Percentiles rank a stretch among this genome's conserved stretches.
Conservation (phyloP, 2,888 invertebrate genomes). For the Arge pagana region DNA sequence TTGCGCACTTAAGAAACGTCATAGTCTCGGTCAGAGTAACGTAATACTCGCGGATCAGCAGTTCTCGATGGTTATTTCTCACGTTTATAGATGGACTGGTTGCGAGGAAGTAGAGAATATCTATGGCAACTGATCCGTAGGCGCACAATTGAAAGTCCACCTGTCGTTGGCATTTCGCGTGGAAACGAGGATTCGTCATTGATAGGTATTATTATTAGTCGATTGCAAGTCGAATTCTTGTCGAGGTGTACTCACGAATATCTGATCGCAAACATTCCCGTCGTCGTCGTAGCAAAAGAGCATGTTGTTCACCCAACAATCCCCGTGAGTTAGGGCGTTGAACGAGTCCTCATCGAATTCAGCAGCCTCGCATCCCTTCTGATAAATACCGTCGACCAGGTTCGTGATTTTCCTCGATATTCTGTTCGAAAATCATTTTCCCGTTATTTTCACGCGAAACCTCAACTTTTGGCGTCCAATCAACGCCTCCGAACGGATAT, state of each 20-base stretch:
- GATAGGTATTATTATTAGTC: too few relatives aligned
- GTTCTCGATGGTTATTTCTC: conserved; percentile 29
- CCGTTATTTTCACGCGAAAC: not conserved
- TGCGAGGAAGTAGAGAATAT: conserved; percentile 59
- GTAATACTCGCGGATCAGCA: conserved; percentile 42
- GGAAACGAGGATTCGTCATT: conserved; percentile 44
- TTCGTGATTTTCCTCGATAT: conserved; percentile 33
- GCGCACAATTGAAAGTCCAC: conserved; percentile 59
- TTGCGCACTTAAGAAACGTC: conserved; percentile 42
- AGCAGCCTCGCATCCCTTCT: conserved; percentile 20
- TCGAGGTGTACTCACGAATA: conserved; percentile 43
- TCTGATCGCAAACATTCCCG: conserved; percentile 40
- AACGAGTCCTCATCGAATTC: conserved; percentile 37
- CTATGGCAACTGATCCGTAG: conserved; percentile 57
- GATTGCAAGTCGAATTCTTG: conserved; percentile 61
- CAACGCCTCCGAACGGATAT: too few relatives aligned
- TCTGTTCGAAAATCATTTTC: not conserved
- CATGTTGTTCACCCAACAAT: conserved; percentile 54
- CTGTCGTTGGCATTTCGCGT: conserved; percentile 53
- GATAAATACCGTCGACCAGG: conserved; percentile 27
- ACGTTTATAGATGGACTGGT: conserved; percentile 48
- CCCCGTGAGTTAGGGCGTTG: conserved; percentile 51
- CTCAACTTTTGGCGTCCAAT: too few relatives aligned
- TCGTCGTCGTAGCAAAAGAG: conserved; percentile 46
- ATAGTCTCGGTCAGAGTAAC: conserved; percentile 35